Percentiles rank a stretch among this genome's conserved stretches.
Evolutionary conservation across 2,797 vertebrate species (phyloP).

Genomic region (Arrhamphus sclerolepis): DNA sequence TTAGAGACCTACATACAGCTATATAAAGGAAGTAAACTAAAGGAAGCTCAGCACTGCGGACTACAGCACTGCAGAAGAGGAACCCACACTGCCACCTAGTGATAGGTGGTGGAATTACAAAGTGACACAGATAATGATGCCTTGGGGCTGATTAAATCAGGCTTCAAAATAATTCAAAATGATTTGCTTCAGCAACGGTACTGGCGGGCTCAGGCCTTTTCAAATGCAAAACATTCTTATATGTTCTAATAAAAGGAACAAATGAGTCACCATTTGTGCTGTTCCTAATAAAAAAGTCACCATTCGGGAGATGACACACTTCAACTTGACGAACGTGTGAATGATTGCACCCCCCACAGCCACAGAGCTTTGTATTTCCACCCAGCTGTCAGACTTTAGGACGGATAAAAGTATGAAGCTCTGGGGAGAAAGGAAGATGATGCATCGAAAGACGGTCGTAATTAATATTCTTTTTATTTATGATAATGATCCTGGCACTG

Average conservation of each 20-base stretch:
- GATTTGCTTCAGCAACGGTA: too few relatives aligned
- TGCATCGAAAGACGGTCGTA: constrained; percentile 21
- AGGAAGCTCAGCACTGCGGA: too few relatives aligned
- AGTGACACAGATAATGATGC: too few relatives aligned
- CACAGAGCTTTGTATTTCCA: constrained; percentile 33
- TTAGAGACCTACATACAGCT: too few relatives aligned
- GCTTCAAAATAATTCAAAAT: too few relatives aligned
- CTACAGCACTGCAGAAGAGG: too few relatives aligned
- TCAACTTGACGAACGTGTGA: constrained; percentile 36
- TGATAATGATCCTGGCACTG: constrained; percentile 53
- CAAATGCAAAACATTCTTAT: constrained; percentile 31
- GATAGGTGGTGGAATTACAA: too few relatives aligned
- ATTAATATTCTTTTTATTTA: constrained; percentile 61
- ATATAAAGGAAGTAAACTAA: too few relatives aligned
- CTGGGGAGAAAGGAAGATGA: constrained; percentile 12
- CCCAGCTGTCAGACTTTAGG: constrained; percentile 47
- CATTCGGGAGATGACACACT: constrained; percentile 16
- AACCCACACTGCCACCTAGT: too few relatives aligned
- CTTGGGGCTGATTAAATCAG: too few relatives aligned
- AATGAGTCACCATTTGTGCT: constrained; percentile 16
- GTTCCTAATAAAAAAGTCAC: constrained; percentile 14
- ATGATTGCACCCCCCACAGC: constrained; percentile 26
- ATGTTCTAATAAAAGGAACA: constrained; percentile 25
- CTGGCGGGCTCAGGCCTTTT: constrained; percentile 11
- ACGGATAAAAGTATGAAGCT: constrained; percentile 28